Base-by-base conservation (phyloP, 2,888 invertebrate species). In the Hipparchia semele region DNA sequence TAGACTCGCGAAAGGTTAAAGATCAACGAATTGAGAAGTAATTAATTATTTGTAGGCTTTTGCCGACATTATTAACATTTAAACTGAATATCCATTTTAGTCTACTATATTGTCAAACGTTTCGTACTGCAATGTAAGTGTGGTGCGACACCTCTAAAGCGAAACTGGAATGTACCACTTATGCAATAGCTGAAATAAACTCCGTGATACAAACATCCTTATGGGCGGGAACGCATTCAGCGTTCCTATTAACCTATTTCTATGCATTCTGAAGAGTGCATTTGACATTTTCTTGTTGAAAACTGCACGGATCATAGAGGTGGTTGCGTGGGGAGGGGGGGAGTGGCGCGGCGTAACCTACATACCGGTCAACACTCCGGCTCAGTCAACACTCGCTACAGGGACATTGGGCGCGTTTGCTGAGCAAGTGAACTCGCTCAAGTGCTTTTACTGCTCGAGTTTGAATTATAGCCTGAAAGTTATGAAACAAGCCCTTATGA, bases 321-420 rank as follows among this genome's bases (percentile, higher is more conserved):
- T 88, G 90, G 91, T 84, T 90, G 89, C 88, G 90, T 85, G 82
- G 75, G 56, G 77, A 78, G 78, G 78, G 75, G 77, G 78, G 78
- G 78, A 75, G 78, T 75, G 88, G 92, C 88, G 91, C 91, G 81
- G 87, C 86, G 90, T 93, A 92, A 93, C 94, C 94, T 92, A 94
- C 90, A 94, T 94, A 90, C 93, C 93, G 94, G 94, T 94, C 94
- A 94, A 91, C 93, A 94, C 93, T 93, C 94, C 94, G 92, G 84
- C 92, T 89, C 93, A 94, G 93, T 93, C 94, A 93, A 94, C 94
- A 94, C 90, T 92, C 94, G 93, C 91, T 91, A 92, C 94, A 94
- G 94, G 93, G 94, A 92, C 93, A 90, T 92, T 87, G 83, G 92
- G 86, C 84, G 87, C 87, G 86, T 90, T 93, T 84, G 83, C 80